These are phyloP conservation scores for Montifringilla adamsi DNA, from an alignment of 2,113 vertebrate genomes.

Conservation along the genomic window DNA sequence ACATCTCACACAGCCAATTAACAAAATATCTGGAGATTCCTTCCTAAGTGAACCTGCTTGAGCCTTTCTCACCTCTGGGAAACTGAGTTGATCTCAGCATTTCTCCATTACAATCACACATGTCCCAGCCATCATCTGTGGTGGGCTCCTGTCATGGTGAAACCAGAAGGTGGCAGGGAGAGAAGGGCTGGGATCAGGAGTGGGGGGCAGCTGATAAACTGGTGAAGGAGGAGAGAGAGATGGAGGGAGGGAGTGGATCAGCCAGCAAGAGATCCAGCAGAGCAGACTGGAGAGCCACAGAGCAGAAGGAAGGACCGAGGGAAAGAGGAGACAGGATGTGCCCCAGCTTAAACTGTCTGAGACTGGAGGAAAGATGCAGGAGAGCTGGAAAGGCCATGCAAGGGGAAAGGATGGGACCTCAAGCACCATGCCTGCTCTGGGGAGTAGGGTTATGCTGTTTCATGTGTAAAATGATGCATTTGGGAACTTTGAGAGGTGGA, in stretches of 20 bases:
- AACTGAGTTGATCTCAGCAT: background rate
- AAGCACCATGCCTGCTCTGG: background rate
- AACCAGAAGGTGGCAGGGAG: background rate
- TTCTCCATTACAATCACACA: background rate
- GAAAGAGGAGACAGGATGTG: background rate
- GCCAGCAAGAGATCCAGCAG: background rate
- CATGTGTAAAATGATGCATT: background rate
- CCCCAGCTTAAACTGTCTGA: background rate
- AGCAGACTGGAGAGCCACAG: background rate
- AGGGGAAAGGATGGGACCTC: background rate
- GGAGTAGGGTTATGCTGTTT: background rate
- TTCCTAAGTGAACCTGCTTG: background rate
- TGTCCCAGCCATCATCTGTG: background rate
- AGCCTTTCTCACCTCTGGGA: background rate
- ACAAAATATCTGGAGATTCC: background rate
- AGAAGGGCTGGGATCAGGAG: background rate
- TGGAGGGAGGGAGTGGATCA: background rate
- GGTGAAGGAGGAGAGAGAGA: background rate
- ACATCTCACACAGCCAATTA: background rate
- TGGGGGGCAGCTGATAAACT: background rate
- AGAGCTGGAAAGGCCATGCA: background rate
- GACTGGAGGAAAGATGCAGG: background rate
- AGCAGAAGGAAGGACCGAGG: background rate
- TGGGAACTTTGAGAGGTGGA: background rate
- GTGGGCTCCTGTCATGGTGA: background rate